These are phyloP conservation scores for Chloroclysta siterata DNA, from an alignment of 2,888 invertebrate genomes.

Conservation along the genomic window DNA sequence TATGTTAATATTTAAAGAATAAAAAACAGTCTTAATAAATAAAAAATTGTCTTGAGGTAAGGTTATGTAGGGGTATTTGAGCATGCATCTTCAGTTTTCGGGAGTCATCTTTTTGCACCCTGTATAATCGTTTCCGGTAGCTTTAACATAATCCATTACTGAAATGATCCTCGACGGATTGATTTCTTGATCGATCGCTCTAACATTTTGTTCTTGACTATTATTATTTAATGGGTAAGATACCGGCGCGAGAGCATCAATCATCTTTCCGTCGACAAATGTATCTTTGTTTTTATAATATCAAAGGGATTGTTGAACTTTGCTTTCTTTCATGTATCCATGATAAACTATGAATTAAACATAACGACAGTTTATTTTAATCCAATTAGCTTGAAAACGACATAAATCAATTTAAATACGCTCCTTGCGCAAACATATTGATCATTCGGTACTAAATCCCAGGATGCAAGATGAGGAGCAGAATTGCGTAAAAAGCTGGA, in stretches of 20 bases:
- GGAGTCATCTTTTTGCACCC: neutral
- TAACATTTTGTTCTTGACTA: conserved; percentile 72
- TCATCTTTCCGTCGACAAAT: conserved; percentile 76
- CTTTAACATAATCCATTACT: conserved; percentile 75
- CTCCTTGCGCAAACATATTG: conserved; percentile 23
- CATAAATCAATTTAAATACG: conserved; percentile 17
- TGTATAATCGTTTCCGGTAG: conserved; percentile 66
- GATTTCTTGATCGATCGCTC: conserved; percentile 82
- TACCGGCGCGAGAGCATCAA: conserved; percentile 72
- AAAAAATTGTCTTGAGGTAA: too few species aligned
- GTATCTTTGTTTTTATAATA: conserved; percentile 65
- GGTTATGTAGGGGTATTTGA: too few species aligned
- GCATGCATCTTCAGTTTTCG: neutral
- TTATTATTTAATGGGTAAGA: conserved; percentile 82
- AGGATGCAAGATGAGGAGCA: conserved; percentile 40
- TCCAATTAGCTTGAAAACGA: conserved; percentile 9
- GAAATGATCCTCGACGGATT: conserved; percentile 72
- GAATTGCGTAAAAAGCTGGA: conserved; percentile 57
- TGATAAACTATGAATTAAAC: conserved; percentile 55
- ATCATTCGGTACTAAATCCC: conserved; percentile 26
- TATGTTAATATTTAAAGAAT: too few species aligned
- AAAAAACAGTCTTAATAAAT: too few species aligned
- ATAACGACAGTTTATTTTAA: conserved; percentile 13
- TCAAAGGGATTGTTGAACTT: conserved; percentile 57
- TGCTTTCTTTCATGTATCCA: conserved; percentile 57